Evolutionary conservation across 64 coral and sea anemone genomes (phyloP), one percentile per base, ranked within the genome.

Genomic region (Pachyseris speciosa): DNA sequence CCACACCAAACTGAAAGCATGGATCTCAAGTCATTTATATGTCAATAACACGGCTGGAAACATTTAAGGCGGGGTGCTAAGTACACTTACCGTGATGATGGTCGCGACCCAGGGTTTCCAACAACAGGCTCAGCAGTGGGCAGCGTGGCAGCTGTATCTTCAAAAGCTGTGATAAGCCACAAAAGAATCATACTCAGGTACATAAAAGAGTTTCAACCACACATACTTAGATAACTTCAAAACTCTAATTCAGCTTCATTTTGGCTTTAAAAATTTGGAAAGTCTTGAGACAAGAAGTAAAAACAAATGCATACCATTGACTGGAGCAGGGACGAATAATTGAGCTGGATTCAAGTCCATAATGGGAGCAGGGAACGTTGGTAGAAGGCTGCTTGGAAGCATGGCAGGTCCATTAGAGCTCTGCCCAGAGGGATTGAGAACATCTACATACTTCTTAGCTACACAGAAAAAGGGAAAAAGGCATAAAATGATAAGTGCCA

Each of bases 371-470:
- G 89, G 89, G 24, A 92, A 69, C 1, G 52, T 38, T 17, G 89
- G 89, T 17, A 92, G 81, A 15, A 92, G 61, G 38, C 78, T 70
- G 27, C 48, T 43, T 60, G 89, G 89, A 60, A 81, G 77, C 15
- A 65, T 69, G 11, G 80, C 67, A 43, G 75, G 44, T 15, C 28
- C 22, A 63, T 16, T 81, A 19, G 89, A 84, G 51, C 55, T 61
- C n/a, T 71, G 37, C 17, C 66, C 48, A 44, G 42, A 26, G 4
- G 89, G 89, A 48, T 92, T 92, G 9, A 92, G 52, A 61, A 92
- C 79, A 51, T 92, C 89, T 2, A 92, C 89, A 58, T 92, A 92
- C 53, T 84, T 92, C 78, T 92, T 92, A 32, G 33, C 77, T 81
- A 33, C 5, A 61, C n/a, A n/a, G 0, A 81, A 12, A 22, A 20